Evolutionary conservation across 2,113 vertebrate species (phyloP).

Genomic region (Petroica traversi): DNA sequence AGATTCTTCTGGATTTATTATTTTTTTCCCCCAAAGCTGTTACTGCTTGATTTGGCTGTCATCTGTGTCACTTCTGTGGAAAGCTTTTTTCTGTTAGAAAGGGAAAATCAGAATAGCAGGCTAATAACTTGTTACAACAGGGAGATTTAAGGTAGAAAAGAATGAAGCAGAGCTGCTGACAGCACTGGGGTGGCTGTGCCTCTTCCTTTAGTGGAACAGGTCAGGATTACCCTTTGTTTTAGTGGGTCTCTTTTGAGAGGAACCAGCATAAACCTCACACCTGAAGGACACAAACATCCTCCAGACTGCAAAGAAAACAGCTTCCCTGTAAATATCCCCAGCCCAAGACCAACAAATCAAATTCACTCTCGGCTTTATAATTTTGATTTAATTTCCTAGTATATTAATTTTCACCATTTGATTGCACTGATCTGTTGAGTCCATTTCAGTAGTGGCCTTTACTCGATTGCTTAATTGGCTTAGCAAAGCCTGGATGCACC

Average conservation of each 20-base stretch:
- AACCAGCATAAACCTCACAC: neutral
- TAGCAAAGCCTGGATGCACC: neutral
- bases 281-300: neutral
- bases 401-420: slow-evolving; percentile 31
- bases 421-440: slow-evolving; percentile 22
- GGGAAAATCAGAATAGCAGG: slow-evolving; percentile 20
- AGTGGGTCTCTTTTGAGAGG: neutral
- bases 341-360: neutral
- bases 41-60: slow-evolving; percentile 46
- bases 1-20: slow-evolving; percentile 29
- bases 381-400: slow-evolving; percentile 34
- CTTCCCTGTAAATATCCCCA: neutral
- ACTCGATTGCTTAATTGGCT: slow-evolving; percentile 42
- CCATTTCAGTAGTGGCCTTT: slow-evolving; percentile 28
- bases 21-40: neutral
- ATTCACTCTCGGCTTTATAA: neutral
- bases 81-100: neutral
- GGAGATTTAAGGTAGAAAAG: neutral
- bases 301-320: neutral
- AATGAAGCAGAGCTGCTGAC: neutral
- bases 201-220: neutral
- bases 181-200: neutral
- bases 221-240: neutral
- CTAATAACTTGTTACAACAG: neutral
- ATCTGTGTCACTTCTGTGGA: neutral